Conservation (phyloP, 2,113 vertebrate species). For the Nothocercus nigrocapillus region DNA sequence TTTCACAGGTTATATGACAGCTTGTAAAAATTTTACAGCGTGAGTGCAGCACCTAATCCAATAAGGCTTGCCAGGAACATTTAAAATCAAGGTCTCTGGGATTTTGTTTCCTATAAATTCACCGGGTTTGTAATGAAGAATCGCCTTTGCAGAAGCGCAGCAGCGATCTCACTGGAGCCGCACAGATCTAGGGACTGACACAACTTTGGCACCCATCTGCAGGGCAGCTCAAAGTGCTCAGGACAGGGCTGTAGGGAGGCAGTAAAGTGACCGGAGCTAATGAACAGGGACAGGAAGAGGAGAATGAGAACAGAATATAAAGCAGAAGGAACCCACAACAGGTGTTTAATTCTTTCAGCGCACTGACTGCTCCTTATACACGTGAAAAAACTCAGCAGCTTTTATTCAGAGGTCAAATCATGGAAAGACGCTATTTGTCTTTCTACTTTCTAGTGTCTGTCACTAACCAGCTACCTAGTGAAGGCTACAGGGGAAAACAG, state of each 20-base stretch:
- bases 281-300: not conserved
- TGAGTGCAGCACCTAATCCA: not conserved
- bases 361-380: not conserved
- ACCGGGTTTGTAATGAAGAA: not conserved
- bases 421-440: not conserved
- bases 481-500: not conserved
- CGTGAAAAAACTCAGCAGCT: not conserved
- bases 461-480: not conserved
- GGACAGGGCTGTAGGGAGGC: not conserved
- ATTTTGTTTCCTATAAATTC: not conserved
- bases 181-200: not conserved
- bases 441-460: not conserved
- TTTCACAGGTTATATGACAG: slow-evolving; percentile 27
- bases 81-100: slow-evolving; percentile 20
- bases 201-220: not conserved
- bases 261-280: not conserved
- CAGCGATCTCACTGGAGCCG: not conserved
- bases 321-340: not conserved
- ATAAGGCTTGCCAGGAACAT: slow-evolving; percentile 18
- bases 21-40: slow-evolving; percentile 32
- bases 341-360: not conserved
- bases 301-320: not conserved
- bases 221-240: not conserved
- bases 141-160: not conserved
- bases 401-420: not conserved